Base-by-base conservation (phyloP, 2,113 vertebrate species). In the Sorex araneus region DNA sequence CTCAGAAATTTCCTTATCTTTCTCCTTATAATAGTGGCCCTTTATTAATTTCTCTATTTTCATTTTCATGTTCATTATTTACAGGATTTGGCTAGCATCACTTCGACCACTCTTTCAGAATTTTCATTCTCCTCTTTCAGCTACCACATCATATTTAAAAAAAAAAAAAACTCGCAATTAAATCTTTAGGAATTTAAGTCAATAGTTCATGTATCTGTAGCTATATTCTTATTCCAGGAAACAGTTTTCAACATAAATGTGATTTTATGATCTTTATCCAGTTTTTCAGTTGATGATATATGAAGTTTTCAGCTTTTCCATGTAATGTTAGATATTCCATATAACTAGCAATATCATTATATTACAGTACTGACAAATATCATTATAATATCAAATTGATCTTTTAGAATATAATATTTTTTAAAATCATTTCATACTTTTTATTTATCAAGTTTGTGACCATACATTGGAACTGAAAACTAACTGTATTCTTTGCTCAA, bases 361-460 rank as follows among this genome's bases (percentile, higher is more conserved):
- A 28, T 74, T 28, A 45, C 30, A 21, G 15, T 66, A 79, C 40
- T 64, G 21, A 54, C 7, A 30, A 84, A 10, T 25, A 28, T 2
- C 15, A 60, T 11, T 36, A 4, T 90, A 9, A 25, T 40, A 43
- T 15, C 28, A 40, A 84, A n/a, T 13, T 21, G 5, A n/a, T 30
- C 1, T 86, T 87, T 88, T 43, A 64, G 27, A 4, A 36, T 12
- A 63, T 36, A 47, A 73, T 10, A 70, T 2, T 75, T 28, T 8
- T 36, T 84, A 88, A 40, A 7, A 43, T 66, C 40, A 88, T 43
- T 60, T 50, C 87, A 70, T 84, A 80, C 10, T 18, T 70, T 71
- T 66, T 13, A 50, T 50, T 50, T 50, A 10, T 13, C 47, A 13
- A 50, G 47, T 50, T 13, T 50, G 47, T 50, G 47, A 50, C 47